A percentile compares a stretch with the other conserved stretches of the same genome.
phyloP scores from a whole-genome alignment of 1,140 invertebrate genomes.

The Medauroidea extradentata region DNA sequence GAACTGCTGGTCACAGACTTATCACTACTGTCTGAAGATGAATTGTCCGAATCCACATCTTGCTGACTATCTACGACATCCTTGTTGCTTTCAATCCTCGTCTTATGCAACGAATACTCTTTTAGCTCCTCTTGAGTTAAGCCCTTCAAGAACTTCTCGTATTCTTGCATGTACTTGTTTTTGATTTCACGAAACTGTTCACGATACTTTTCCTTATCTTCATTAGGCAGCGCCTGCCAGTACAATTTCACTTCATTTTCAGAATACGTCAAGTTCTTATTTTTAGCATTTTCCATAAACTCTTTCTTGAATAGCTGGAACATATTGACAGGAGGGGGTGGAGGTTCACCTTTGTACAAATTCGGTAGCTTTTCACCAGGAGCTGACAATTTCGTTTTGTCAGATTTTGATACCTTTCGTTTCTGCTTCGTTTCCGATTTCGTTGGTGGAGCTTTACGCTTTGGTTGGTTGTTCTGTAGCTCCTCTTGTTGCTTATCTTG shows the following conservation, averaged over 20 bases:
- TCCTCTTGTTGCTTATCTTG: slow-evolving; percentile 43
- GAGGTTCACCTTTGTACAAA: slow-evolving; percentile 39
- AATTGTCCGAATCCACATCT: slow-evolving; percentile 6
- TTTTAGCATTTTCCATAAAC: slow-evolving; percentile 28
- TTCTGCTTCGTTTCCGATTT: slow-evolving; percentile 3
- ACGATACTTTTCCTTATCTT: slow-evolving; percentile 40
- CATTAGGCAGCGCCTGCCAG: slow-evolving; percentile 37
- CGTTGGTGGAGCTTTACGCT: slow-evolving; percentile 22
- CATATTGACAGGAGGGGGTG: slow-evolving; percentile 40
- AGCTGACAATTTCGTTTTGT: slow-evolving; percentile 2
- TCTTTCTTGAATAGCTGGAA: slow-evolving; percentile 40
- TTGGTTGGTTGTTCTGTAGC: slow-evolving; percentile 34
- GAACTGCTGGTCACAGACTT: background rate
- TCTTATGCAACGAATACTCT: slow-evolving; percentile 28
- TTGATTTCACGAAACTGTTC: slow-evolving; percentile 34
- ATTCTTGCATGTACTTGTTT: slow-evolving; percentile 41
- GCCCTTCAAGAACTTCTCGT: slow-evolving; percentile 44
- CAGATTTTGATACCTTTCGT: slow-evolving; percentile 11
- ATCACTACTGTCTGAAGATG: slow-evolving; percentile 9
- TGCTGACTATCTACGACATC: background rate
- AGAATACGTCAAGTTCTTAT: slow-evolving; percentile 25
- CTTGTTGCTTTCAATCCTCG: slow-evolving; percentile 3
- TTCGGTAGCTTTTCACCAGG: slow-evolving; percentile 10
- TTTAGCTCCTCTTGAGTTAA: slow-evolving; percentile 37
- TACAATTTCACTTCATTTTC: slow-evolving; percentile 32